phyloP scores from a whole-genome alignment of 2,888 invertebrate species.

The Hypomecis punctinalis region DNA sequence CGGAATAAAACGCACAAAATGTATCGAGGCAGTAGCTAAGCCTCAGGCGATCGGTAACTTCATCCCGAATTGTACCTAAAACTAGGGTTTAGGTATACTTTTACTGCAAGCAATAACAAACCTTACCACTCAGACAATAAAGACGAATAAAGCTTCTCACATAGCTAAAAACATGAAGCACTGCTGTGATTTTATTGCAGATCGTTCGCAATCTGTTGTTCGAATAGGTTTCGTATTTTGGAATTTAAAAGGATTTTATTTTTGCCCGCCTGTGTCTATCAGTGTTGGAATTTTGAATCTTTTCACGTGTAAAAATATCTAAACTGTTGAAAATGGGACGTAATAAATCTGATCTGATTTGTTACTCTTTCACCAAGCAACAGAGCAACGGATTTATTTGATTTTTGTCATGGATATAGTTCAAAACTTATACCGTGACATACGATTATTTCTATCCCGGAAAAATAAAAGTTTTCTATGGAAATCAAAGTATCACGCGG shows the following conservation, averaged over 20 bases:
- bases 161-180: conserved; percentile 33
- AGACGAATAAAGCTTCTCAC: neutral
- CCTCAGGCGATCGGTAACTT: conserved; percentile 40
- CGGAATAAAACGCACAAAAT: conserved; percentile 36
- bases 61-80: conserved; percentile 37
- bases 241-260: conserved; percentile 18
- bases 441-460: too few relatives aligned
- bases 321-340: too few relatives aligned
- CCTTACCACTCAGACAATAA: conserved; percentile 24
- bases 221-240: conserved; percentile 22
- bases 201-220: conserved; percentile 43
- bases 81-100: conserved; percentile 45
- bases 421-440: too few relatives aligned
- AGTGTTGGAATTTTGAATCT: neutral
- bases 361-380: too few relatives aligned
- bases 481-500: too few relatives aligned
- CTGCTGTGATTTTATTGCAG: conserved; percentile 41
- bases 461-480: too few relatives aligned
- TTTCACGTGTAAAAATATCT: too few relatives aligned
- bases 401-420: too few relatives aligned
- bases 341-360: too few relatives aligned
- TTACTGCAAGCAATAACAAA: conserved; percentile 26
- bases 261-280: conserved; percentile 1
- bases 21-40: conserved; percentile 32
- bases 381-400: too few relatives aligned